These are phyloP conservation scores for Drosophila incognita DNA, from an alignment of 2,888 invertebrate species.

Conservation along the genomic window DNA sequence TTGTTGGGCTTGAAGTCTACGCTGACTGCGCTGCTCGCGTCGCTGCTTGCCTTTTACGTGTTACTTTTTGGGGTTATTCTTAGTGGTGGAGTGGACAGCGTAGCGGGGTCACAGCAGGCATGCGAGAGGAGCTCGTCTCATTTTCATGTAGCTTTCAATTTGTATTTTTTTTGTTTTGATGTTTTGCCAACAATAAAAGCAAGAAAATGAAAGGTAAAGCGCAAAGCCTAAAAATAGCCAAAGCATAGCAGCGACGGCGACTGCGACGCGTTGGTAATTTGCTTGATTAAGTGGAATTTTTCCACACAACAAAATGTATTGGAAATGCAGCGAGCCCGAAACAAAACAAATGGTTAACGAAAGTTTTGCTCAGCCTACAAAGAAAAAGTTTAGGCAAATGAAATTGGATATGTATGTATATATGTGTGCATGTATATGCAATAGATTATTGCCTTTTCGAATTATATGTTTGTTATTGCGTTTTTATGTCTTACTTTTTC, in stretches of 20 bases:
- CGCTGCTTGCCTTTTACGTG: slow-evolving; percentile 68
- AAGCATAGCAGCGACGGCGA: slow-evolving; percentile 44
- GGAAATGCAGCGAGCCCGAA: slow-evolving; percentile 45
- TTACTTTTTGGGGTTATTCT: slow-evolving; percentile 77
- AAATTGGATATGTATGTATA: slow-evolving; percentile 5
- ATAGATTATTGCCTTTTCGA: slow-evolving; percentile 66
- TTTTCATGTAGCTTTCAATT: slow-evolving; percentile 72
- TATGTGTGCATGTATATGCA: slow-evolving; percentile 29
- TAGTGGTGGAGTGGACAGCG: slow-evolving; percentile 40
- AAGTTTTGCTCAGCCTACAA: slow-evolving; percentile 15
- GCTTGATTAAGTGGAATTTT: slow-evolving; percentile 77
- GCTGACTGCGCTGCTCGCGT: slow-evolving; percentile 43
- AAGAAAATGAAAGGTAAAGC: slow-evolving; percentile 67
- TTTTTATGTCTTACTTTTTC: slow-evolving; percentile 48
- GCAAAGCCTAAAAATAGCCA: slow-evolving; percentile 70
- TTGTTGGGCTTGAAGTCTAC: slow-evolving; percentile 43
- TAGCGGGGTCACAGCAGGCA: slow-evolving; percentile 20
- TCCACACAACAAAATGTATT: slow-evolving; percentile 37
- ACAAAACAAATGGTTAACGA: slow-evolving; percentile 33
- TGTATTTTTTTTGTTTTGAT: slow-evolving; percentile 47
- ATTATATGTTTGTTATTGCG: slow-evolving; percentile 38
- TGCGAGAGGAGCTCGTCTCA: slow-evolving; percentile 49
- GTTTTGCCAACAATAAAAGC: slow-evolving; percentile 66
- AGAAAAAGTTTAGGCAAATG: slow-evolving; percentile 18
- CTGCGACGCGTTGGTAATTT: slow-evolving; percentile 73